A percentile compares a stretch with the other conserved stretches of the same genome.
Conservation (phyloP, 2,113 vertebrate genomes). For the Vidua chalybeata region DNA sequence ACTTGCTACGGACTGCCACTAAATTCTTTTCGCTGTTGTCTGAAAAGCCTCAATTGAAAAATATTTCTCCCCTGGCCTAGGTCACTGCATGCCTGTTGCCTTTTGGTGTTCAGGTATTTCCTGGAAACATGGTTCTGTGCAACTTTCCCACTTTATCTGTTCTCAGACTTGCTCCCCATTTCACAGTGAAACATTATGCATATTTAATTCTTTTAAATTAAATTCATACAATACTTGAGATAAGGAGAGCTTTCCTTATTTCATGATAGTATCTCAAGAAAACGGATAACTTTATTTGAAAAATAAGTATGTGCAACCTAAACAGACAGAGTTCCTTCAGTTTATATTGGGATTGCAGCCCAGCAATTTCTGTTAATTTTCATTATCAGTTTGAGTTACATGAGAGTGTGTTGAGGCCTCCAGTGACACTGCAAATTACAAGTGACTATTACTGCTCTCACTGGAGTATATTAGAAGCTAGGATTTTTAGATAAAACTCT, state of each 20-base stretch:
- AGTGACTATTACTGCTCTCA: background rate
- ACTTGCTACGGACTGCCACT: background rate
- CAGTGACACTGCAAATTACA: background rate
- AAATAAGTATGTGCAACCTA: background rate
- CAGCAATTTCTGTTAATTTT: background rate
- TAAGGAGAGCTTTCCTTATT: background rate
- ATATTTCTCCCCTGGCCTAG: background rate
- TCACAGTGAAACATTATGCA: background rate
- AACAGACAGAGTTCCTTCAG: background rate
- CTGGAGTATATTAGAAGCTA: background rate
- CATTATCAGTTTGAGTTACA: background rate
- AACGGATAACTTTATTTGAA: background rate
- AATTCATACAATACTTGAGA: background rate
- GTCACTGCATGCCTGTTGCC: background rate
- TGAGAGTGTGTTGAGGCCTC: background rate
- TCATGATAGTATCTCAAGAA: background rate
- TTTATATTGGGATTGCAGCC: background rate
- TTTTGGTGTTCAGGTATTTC: background rate
- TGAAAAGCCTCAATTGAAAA: background rate
- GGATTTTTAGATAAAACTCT: background rate
- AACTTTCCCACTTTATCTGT: background rate
- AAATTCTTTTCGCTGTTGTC: background rate
- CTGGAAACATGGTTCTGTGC: background rate
- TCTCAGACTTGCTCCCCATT: background rate
- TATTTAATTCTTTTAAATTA: background rate